Base-by-base conservation (phyloP, 2,113 vertebrate species). In the Tauraco erythrolophus region DNA sequence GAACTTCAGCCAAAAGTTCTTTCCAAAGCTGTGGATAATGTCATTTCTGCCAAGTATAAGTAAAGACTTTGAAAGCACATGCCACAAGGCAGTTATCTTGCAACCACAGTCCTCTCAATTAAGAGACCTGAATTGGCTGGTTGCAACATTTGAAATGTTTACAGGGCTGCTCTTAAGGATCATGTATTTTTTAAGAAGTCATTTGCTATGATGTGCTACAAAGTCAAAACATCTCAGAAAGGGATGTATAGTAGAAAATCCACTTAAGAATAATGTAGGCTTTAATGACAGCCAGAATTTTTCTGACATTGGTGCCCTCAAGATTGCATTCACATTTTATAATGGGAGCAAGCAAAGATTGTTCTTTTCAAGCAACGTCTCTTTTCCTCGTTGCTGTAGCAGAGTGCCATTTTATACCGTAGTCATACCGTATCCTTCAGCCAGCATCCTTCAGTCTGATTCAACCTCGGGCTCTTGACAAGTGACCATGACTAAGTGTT, bases 1-100 rank as follows among this genome's bases (percentile, higher is more conserved):
- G 77, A 97, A 77, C 70, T 83, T 85, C 84, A 92, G 96, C 93
- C 96, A 96, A 25, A 88, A 89, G 22, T 72, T 83, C 87, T 92
- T 90, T 97, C 75, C 75, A 82, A 85, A 90, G 61, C 54, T 93
- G 45, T 69, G 88, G 94, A 83, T 90, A 85, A 68, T 46, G 66
- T 39, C 9, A 61, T 72, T 95, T 84, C 75, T 95, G 94, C 92
- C 94, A 97, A 96, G 81, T 60, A 6, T 61, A 95, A 96, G 87
- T 96, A 85, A 91, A 89, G 89, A 45, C 75, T 95, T 84, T 35
- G 58, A 94, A 96, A 95, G 88, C 37, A 88, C 51, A 72, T 88
- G 84, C 74, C 84, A 77, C 74, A 69, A 53, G 37, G 82, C 88
- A 93, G 70, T 82, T 88, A 79, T 62, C 46, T 48, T 93, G 43